These are phyloP conservation scores for Hippocampus barbouri DNA, from an alignment of 2,113 vertebrate species.

Conservation along the genomic window DNA sequence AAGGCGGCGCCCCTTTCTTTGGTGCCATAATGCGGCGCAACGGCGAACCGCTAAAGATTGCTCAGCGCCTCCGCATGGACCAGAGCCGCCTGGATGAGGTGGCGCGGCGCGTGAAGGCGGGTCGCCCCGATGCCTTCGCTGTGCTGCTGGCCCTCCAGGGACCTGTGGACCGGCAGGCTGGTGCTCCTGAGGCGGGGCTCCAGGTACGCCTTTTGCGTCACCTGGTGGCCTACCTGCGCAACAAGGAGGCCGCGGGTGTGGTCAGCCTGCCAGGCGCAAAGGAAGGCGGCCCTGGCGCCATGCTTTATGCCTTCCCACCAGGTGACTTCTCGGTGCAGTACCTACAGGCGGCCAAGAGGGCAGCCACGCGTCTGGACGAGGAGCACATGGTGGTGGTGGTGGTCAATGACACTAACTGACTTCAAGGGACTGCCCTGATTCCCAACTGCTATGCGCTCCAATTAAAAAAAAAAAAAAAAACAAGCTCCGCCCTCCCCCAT, in stretches of 20 bases:
- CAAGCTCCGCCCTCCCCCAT: neutral
- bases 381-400: constrained; percentile 97
- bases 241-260: constrained; percentile 97
- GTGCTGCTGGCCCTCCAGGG: constrained; percentile 92
- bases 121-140: constrained; percentile 86
- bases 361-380: constrained; percentile 89
- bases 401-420: constrained; percentile 88
- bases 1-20: constrained; percentile 86
- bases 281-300: constrained; percentile 84
- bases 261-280: constrained; percentile 89
- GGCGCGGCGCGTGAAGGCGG: constrained; percentile 86
- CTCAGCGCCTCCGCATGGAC: constrained; percentile 93
- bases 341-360: constrained; percentile 89
- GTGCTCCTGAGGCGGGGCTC: constrained; percentile 81
- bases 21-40: constrained; percentile 81
- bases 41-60: constrained; percentile 92
- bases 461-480: neutral
- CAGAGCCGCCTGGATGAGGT: constrained; percentile 97
- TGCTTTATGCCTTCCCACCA: constrained; percentile 96
- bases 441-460: too few species aligned
- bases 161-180: constrained; percentile 65
- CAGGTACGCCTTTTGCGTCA: constrained; percentile 94
- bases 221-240: constrained; percentile 97
- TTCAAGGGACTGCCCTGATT: neutral
- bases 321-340: constrained; percentile 95